Base-by-base conservation (phyloP, 2,113 vertebrate species). In the Paramormyrops kingsleyae region DNA sequence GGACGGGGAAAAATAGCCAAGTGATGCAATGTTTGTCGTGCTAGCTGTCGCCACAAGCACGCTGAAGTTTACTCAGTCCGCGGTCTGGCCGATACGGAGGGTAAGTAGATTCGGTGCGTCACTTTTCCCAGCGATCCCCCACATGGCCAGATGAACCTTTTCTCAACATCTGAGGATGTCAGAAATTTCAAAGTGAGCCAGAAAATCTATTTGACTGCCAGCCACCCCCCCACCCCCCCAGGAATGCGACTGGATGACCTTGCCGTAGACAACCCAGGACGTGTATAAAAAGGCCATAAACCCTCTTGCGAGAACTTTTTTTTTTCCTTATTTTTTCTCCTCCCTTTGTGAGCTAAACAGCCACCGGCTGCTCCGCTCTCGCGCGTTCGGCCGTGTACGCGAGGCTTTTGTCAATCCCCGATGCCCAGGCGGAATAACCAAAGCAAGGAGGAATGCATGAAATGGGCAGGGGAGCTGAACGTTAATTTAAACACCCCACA, bases 121-220 rank as follows among this genome's bases (percentile, higher is more conserved):
- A 15, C 49, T 66, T 66, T 42, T 44, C 39, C 39, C 7, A 62
- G 52, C 3, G 31, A 88, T 42, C 35, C 56, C 39, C 52, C 56
- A 39, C 85, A 87, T 87, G 85, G 50, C 56, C 42, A 19, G 87
- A 74, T 49, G 42, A 88, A 27, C 87, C 42, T 62, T 88, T 88
- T 74, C 66, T 35, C 24, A 49, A 88, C 56, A 88, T 74, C 62
- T 74, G 87, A 27, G 62, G 56, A 62, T 88, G 87, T 27, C 53
- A 27, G 44, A 74, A 49, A 74, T 59, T 66, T 88, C 44, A 88
- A 74, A 49, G 87, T 19, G 62, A 49, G 44, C 44, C 44, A 49
- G 87, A 39, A 88, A 88, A 66, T 62, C 87, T 88, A 44, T 59
- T 27, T 74, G 44, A 74, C 62, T 47, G 39, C 17, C 35, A 46